Evolutionary conservation across 2,113 vertebrate genomes (phyloP), one percentile per base, ranked within the genome.

Genomic region (Xenotilapia flavipinnis): DNA sequence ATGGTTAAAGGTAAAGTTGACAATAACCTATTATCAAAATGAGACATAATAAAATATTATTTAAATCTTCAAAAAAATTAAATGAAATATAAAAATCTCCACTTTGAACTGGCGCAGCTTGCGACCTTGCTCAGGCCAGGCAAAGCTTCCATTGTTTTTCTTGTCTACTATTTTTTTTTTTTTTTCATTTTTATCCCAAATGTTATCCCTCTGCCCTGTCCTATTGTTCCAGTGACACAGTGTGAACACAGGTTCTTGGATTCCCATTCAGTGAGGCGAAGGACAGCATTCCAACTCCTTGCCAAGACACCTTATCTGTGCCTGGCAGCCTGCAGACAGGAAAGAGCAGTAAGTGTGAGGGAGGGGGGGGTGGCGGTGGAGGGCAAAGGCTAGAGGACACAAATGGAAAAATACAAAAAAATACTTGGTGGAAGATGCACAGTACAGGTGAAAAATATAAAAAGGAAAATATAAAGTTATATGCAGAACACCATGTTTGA

Each of bases 301-400:
- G 94, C 94, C 94, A 95, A 95, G 94, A 92, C 86, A 86, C 91
- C 93, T 96, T 96, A 96, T 96, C 96, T 95, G 85, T 49, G 87
- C 68, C 88, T 90, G 87, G 91, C 96, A 96, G 96, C 84, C 89
- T 89, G 93, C 91, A 93, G 90, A 94, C 95, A 95, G 95, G 95
- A 96, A 80, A 79, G 4, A 79, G 83, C n/a, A 55, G 11, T 49
- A 26, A n/a, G 49, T 12, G 6, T 49, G 82, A 55, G 65, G 54
- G 49, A 42, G 6, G 60, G 6, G 6, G 68, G 14, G 56, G 51
- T 7, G 23, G 82, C 31, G 26, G 26, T 13, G 54, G 38, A 87
- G 90, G 81, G 88, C 85, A 90, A 93, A 91, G 86, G 77, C 92
- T 86, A 87, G 84, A 60, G 87, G 89, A 91, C 36, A 70, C 55